Percentiles rank a stretch among this genome's conserved stretches.
Conservation (phyloP, 2,113 vertebrate species). For the Pseudonaja textilis region DNA sequence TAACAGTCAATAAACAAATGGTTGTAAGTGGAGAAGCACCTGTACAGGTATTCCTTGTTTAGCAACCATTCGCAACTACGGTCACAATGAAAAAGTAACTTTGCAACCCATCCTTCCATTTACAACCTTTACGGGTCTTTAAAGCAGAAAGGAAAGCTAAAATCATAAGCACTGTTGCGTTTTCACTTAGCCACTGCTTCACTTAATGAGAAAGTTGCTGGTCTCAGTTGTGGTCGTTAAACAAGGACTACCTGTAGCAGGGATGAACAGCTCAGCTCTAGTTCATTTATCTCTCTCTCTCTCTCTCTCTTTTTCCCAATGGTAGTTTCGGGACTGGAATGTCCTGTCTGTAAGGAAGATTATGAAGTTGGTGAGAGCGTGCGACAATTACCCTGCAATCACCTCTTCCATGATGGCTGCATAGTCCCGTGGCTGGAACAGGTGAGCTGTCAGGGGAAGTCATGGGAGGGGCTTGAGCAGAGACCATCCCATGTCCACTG, state of each 20-base stretch:
- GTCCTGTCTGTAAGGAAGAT: slow-evolving; percentile 98
- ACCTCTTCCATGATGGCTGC: slow-evolving; percentile 95
- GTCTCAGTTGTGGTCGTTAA: not conserved
- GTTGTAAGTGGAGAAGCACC: not conserved
- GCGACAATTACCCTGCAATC: slow-evolving; percentile 94
- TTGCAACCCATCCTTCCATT: not conserved
- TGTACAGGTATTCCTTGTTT: not conserved
- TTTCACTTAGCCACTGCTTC: not conserved
- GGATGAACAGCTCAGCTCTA: not conserved
- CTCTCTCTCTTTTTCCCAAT: not conserved
- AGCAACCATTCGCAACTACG: not conserved
- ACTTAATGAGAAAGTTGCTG: not conserved
- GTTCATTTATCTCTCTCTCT: not conserved
- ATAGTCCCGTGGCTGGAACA: slow-evolving; percentile 98
- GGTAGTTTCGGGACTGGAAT: slow-evolving; percentile 90
- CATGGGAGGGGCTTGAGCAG: no score
- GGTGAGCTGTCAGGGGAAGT: slow-evolving; percentile 66
- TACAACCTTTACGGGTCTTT: not conserved
- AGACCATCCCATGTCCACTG: not conserved
- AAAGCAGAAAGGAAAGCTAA: not conserved
- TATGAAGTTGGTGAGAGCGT: slow-evolving; percentile 86
- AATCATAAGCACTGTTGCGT: not conserved
- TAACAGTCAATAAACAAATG: not conserved
- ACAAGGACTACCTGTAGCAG: not conserved
- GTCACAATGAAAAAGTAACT: not conserved